These are phyloP conservation scores for Scalopus aquaticus DNA, from an alignment of 2,113 vertebrate species.

Conservation along the genomic window DNA sequence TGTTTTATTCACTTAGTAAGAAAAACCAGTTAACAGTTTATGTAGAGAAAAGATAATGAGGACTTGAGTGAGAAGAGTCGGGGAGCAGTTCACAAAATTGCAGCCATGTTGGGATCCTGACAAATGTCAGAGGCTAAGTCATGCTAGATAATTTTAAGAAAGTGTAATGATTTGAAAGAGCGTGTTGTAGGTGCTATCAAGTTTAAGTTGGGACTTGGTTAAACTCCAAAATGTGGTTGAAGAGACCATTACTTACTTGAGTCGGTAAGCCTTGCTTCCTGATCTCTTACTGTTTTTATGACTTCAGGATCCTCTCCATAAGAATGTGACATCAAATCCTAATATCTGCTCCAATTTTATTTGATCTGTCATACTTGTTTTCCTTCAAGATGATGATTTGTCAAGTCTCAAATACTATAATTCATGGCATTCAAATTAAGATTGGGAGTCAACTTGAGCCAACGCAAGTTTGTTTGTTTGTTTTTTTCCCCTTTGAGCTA, in stretches of 20 bases:
- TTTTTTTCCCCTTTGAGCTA: background rate
- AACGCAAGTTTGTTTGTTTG: no score
- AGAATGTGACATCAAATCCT: background rate
- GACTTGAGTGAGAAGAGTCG: background rate
- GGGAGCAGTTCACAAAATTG: background rate
- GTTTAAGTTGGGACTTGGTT: slow-evolving; percentile 7
- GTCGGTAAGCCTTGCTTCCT: background rate
- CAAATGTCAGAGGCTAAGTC: background rate
- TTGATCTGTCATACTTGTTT: background rate
- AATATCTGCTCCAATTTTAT: slow-evolving; percentile 6
- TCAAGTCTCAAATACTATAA: background rate
- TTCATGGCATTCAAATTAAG: slow-evolving; percentile 18
- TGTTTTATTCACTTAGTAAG: background rate
- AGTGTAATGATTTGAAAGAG: background rate
- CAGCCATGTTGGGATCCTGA: background rate
- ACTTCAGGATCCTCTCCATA: background rate
- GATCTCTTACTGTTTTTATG: background rate
- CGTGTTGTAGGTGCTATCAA: background rate
- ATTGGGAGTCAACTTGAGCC: background rate
- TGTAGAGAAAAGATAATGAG: background rate
- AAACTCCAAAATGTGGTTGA: background rate
- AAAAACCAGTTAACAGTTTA: background rate
- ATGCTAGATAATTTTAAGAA: background rate
- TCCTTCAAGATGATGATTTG: background rate
- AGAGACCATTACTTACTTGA: background rate